Percentiles rank a stretch among this genome's conserved stretches.
phyloP scores from a whole-genome alignment of 2,888 invertebrate species.

The Romanomermis culicivorax region DNA sequence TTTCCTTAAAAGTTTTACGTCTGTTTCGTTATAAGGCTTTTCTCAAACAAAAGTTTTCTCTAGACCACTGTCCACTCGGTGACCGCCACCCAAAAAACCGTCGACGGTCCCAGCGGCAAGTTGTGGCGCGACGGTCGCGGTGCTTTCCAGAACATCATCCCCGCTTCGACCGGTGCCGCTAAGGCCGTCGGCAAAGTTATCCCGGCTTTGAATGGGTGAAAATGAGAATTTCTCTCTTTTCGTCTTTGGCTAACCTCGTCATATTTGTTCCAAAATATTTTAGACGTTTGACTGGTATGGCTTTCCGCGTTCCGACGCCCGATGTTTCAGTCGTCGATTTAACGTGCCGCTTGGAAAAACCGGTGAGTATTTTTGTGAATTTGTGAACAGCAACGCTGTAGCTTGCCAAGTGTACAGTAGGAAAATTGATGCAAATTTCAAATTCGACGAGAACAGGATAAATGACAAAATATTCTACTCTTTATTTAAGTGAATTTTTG shows the following conservation, averaged over 20 bases:
- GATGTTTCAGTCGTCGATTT: conserved; percentile 96
- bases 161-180: conserved; percentile 33
- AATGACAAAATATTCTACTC: too few species aligned
- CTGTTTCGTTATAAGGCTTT: too few species aligned
- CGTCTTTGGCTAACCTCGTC: neutral
- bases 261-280: conserved; percentile 23
- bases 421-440: too few species aligned
- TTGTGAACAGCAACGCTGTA: too few species aligned
- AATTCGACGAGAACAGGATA: too few species aligned
- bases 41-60: too few species aligned
- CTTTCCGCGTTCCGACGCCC: conserved; percentile 90
- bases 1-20: too few species aligned
- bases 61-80: conserved; percentile 32
- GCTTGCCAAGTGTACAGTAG: too few species aligned
- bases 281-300: conserved; percentile 87
- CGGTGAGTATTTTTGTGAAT: conserved; percentile 19
- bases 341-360: conserved; percentile 38
- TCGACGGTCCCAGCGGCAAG: conserved; percentile 29
- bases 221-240: neutral
- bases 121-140: conserved; percentile 31
- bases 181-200: conserved; percentile 35
- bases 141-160: conserved; percentile 33
- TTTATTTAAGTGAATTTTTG: too few species aligned
- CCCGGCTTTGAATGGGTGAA: conserved; percentile 28
- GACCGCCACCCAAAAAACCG: conserved; percentile 34